A percentile compares a stretch with the other conserved stretches of the same genome.
These are phyloP conservation scores for Alviniconcha strummeri DNA, from an alignment of 2,888 invertebrate species.

Conservation along the genomic window DNA sequence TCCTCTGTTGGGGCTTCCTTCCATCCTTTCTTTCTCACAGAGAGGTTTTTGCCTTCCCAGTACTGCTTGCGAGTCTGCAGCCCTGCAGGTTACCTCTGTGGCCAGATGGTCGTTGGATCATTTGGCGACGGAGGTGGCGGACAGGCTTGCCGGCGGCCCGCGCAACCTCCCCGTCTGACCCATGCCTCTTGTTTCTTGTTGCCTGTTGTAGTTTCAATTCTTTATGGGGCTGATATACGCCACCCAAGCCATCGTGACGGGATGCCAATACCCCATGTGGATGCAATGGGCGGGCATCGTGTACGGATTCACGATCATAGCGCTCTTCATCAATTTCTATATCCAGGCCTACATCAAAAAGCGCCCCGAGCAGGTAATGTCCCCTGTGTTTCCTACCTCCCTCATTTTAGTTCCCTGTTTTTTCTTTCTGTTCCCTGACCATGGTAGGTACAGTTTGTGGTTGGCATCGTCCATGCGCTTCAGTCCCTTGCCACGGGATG, in stretches of 20 bases:
- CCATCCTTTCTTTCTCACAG: too few species aligned
- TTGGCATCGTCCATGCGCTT: slow-evolving; percentile 87
- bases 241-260: slow-evolving; percentile 57
- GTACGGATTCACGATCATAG: slow-evolving; percentile 96
- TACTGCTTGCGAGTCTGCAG: too few species aligned
- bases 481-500: slow-evolving; percentile 89
- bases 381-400: not conserved
- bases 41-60: too few species aligned
- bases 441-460: slow-evolving; percentile 88
- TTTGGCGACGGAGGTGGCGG: too few species aligned
- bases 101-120: too few species aligned
- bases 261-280: slow-evolving; percentile 67
- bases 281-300: slow-evolving; percentile 74
- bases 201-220: slow-evolving; percentile 69
- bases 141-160: too few species aligned
- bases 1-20: too few species aligned
- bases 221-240: slow-evolving; percentile 71
- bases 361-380: slow-evolving; percentile 35
- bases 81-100: too few species aligned
- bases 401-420: slow-evolving; percentile 3
- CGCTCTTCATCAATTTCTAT: slow-evolving; percentile 95
- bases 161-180: not conserved
- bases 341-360: slow-evolving; percentile 83
- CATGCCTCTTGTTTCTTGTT: slow-evolving; percentile 37
- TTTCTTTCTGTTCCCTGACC: slow-evolving; percentile 45